Conservation (phyloP, 2,113 vertebrate species). For the Trogon surrucura region DNA sequence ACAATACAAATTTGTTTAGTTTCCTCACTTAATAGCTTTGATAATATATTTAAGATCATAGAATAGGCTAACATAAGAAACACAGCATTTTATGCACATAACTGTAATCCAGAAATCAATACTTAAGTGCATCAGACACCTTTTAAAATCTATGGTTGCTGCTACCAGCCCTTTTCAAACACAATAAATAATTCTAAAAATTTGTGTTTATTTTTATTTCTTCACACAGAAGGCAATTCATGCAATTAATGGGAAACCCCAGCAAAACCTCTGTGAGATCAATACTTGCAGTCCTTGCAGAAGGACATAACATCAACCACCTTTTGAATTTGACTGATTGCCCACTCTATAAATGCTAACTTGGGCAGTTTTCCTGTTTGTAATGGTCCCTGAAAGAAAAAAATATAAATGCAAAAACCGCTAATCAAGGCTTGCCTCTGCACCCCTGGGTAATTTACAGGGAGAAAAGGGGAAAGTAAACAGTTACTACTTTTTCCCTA, state of each 20-base stretch:
- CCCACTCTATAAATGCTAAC: not conserved
- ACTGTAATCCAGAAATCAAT: not conserved
- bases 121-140: not conserved
- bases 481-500: accelerated
- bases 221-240: not conserved
- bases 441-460: not conserved
- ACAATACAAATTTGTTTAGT: not conserved
- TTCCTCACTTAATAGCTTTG: not conserved
- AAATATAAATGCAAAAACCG: too few relatives aligned
- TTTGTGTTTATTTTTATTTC: not conserved
- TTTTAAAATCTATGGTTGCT: not conserved
- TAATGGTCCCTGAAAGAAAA: not conserved
- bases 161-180: not conserved
- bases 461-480: not conserved
- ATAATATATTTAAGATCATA: not conserved
- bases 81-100: not conserved
- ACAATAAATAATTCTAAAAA: not conserved
- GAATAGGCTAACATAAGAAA: not conserved
- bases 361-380: not conserved
- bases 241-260: not conserved
- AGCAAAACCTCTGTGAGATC: not conserved
- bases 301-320: not conserved
- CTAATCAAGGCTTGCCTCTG: not conserved
- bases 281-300: accelerated
- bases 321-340: not conserved